Conservation (phyloP, 2,113 vertebrate species). For the Corvus hawaiiensis region DNA sequence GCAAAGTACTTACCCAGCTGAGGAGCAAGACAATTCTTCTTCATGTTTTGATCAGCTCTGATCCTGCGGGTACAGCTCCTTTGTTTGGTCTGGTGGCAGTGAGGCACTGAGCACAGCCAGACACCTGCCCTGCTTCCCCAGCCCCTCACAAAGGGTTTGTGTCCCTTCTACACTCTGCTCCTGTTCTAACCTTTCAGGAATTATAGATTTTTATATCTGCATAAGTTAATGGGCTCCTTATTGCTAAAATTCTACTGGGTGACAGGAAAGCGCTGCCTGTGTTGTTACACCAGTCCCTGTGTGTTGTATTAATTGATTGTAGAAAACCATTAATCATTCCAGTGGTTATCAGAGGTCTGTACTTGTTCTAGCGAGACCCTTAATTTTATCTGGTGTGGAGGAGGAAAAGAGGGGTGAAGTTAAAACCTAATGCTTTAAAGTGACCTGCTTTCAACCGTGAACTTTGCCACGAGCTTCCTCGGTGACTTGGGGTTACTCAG, state of each 20-base stretch:
- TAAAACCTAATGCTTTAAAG: not conserved
- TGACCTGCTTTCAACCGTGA: not conserved
- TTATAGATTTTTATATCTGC: not conserved
- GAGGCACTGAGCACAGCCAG: not conserved
- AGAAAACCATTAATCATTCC: not conserved
- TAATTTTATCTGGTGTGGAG: not conserved
- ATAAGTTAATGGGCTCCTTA: not conserved
- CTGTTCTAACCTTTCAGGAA: not conserved
- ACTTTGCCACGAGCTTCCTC: not conserved
- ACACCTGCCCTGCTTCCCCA: not conserved
- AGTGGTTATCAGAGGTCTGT: not conserved
- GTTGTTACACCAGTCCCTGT: not conserved
- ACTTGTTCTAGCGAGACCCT: not conserved
- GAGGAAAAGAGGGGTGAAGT: not conserved
- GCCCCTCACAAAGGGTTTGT: not conserved
- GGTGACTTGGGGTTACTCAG: not conserved
- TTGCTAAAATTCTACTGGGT: not conserved
- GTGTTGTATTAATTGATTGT: not conserved
- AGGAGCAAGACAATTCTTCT: not conserved
- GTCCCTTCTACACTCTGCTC: not conserved
- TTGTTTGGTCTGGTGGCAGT: accelerated
- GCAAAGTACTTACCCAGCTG: not conserved
- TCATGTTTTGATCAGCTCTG: accelerated
- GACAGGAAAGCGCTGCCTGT: not conserved
- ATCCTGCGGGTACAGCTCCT: not conserved